Evolutionary conservation across 2,113 vertebrate genomes (phyloP).

Genomic region (Xiphophorus hellerii): DNA sequence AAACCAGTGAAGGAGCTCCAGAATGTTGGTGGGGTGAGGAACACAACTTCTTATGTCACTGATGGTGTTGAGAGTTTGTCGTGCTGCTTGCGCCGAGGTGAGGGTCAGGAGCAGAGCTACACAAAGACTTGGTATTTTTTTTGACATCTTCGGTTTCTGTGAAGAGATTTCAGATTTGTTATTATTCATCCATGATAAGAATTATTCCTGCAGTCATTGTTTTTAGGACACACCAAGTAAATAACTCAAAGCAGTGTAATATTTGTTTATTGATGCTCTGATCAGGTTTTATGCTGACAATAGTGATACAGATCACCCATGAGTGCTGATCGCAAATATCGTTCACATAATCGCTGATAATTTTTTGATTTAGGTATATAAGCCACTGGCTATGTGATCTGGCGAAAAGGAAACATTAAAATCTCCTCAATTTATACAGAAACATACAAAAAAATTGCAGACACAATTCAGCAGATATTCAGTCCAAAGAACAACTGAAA

Average conservation of each 20-base stretch:
- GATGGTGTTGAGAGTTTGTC: neutral
- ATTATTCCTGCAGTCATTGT: neutral
- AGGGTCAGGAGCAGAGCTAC: slow-evolving; percentile 1
- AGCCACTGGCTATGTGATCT: too few species aligned
- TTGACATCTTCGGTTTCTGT: neutral
- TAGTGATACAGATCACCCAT: too few species aligned
- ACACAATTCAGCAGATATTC: too few species aligned
- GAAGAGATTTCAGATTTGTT: neutral
- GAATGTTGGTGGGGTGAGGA: neutral
- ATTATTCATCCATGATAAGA: neutral
- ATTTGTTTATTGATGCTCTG: too few species aligned
- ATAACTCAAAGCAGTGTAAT: neutral
- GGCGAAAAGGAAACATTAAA: too few species aligned
- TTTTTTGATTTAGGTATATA: too few species aligned
- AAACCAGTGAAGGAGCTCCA: slow-evolving; percentile 25
- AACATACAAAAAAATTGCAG: too few species aligned
- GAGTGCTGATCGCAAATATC: too few species aligned
- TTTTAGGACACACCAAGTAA: neutral
- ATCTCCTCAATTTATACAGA: too few species aligned
- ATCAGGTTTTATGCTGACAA: too few species aligned
- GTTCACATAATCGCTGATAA: too few species aligned
- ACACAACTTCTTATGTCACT: neutral
- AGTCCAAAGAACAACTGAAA: too few species aligned
- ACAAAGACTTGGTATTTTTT: slow-evolving; percentile 5
- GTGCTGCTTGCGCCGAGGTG: neutral